A percentile compares a stretch with the other conserved stretches of the same genome.
Conservation (phyloP, 2,888 invertebrate species). For the Andrena marginata region DNA sequence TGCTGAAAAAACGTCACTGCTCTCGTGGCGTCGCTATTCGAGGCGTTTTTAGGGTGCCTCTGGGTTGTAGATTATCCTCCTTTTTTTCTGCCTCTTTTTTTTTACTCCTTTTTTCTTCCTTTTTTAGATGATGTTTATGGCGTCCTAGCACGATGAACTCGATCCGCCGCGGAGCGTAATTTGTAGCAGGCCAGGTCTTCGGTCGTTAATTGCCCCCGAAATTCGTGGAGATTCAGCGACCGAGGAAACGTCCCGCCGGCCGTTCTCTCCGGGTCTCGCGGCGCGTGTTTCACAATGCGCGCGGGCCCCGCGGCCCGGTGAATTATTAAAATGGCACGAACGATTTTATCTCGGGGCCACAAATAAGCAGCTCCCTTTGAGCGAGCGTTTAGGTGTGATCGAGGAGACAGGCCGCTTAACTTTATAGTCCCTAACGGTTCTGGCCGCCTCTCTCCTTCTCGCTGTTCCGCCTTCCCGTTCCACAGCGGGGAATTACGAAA, state of each 20-base stretch:
- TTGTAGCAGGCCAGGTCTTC: conserved; percentile 27
- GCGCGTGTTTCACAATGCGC: conserved; percentile 48
- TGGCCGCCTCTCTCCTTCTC: not conserved
- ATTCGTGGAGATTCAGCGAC: conserved; percentile 26
- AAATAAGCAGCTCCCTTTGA: conserved; percentile 70
- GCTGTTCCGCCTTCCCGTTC: not conserved
- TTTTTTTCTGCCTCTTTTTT: not conserved
- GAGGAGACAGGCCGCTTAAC: conserved; percentile 56
- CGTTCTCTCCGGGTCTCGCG: conserved; percentile 14
- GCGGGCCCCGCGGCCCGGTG: conserved; percentile 42
- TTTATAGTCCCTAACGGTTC: conserved; percentile 67
- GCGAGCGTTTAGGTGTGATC: conserved; percentile 55
- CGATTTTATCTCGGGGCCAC: conserved; percentile 59
- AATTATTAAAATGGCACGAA: conserved; percentile 60
- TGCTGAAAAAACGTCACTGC: conserved; percentile 27
- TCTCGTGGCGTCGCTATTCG: not conserved
- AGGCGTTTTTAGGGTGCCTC: conserved; percentile 14
- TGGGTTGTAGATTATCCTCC: not conserved
- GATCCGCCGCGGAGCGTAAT: conserved; percentile 25
- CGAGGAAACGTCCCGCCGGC: not conserved
- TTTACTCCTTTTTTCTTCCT: too few species aligned
- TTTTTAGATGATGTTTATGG: not conserved
- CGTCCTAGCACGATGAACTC: conserved; percentile 17
- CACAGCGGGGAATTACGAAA: conserved; percentile 62
- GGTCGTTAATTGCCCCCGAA: conserved; percentile 49